These are phyloP conservation scores for Ecdyonurus torrentis DNA, from an alignment of 2,888 invertebrate species.

Conservation along the genomic window DNA sequence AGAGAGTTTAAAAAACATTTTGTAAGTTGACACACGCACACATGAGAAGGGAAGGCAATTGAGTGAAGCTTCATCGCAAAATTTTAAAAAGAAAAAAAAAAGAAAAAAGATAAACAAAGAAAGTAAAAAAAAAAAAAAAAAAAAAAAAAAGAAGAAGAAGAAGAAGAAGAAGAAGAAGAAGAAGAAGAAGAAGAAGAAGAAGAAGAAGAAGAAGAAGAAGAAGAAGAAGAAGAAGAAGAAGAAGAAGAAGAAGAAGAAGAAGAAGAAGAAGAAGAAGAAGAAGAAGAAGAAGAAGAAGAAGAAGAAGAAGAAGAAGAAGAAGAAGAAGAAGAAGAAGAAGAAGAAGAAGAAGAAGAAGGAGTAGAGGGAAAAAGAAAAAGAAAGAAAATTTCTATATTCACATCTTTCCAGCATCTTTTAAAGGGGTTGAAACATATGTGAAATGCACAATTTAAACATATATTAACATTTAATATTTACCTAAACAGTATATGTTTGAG, in stretches of 20 bases:
- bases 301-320: no score
- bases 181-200: not conserved
- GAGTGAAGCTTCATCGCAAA: not conserved
- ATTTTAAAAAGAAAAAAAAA: not conserved
- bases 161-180: not conserved
- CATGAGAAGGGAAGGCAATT: not conserved
- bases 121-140: not conserved
- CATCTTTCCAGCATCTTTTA: not conserved
- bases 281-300: not conserved
- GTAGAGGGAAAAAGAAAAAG: not conserved
- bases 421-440: not conserved
- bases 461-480: no score
- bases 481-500: no score
- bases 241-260: not conserved
- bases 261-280: not conserved
- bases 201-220: constrained; percentile 2
- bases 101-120: not conserved
- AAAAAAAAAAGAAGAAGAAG: not conserved
- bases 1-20: no score
- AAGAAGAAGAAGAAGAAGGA: no score
- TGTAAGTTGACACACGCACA: no score
- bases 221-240: not conserved
- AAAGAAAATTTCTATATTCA: not conserved
- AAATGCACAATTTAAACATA: not conserved
- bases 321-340: no score